Percentiles rank a stretch among this genome's conserved stretches.
These are phyloP conservation scores for Amphiprion ocellaris DNA, from an alignment of 2,113 vertebrate genomes.

Conservation along the genomic window DNA sequence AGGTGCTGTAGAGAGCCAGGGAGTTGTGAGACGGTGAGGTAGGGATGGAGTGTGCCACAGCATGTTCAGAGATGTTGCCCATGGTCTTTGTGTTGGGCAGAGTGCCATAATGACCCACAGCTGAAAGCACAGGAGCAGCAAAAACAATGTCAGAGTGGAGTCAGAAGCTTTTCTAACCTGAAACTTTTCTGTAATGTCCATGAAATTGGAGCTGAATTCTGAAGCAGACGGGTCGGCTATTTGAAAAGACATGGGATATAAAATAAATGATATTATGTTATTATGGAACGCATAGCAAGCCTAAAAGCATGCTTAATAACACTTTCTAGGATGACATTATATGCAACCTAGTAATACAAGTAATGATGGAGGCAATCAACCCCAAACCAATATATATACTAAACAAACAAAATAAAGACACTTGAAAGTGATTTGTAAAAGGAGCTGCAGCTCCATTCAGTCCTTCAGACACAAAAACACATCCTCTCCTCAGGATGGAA, in stretches of 20 bases:
- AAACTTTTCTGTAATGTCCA: background rate
- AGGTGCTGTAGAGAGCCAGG: conserved; percentile 87
- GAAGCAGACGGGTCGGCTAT: background rate
- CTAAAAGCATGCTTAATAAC: too few relatives aligned
- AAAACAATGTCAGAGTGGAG: conserved; percentile 2
- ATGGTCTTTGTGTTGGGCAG: conserved; percentile 91
- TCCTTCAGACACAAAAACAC: too few relatives aligned
- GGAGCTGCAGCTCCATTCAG: too few relatives aligned
- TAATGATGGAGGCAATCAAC: too few relatives aligned
- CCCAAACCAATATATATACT: too few relatives aligned
- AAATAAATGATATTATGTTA: too few relatives aligned
- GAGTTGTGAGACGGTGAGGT: conserved; percentile 93
- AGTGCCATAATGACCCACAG: conserved; percentile 85
- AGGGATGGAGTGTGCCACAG: conserved; percentile 87
- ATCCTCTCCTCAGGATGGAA: too few relatives aligned
- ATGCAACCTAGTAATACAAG: too few relatives aligned
- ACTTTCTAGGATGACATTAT: too few relatives aligned
- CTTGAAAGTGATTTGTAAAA: too few relatives aligned
- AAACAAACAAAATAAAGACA: too few relatives aligned
- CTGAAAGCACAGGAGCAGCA: conserved; percentile 18
- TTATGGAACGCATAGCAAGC: too few relatives aligned
- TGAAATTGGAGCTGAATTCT: background rate
- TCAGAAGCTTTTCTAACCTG: background rate
- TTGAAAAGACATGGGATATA: background rate
- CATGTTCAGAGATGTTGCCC: conserved; percentile 88